Percentiles rank a stretch among this genome's conserved stretches.
Conservation (phyloP, 2,797 vertebrate genomes). For the Tapera naevia region DNA sequence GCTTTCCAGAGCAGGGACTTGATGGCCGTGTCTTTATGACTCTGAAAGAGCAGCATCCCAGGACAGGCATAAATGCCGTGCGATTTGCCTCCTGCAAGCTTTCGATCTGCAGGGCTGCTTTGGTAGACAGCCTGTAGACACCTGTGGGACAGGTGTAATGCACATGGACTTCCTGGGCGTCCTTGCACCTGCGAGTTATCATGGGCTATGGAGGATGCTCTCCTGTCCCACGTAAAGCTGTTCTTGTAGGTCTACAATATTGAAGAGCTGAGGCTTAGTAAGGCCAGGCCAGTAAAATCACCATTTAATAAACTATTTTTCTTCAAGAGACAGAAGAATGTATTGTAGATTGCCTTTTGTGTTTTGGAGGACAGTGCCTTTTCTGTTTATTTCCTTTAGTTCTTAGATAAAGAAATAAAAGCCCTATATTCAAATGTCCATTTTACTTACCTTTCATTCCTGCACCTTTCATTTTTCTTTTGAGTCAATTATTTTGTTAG, state of each 20-base stretch:
- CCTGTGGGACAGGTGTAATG: not conserved
- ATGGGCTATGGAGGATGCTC: not conserved
- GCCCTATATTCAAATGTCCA: not conserved
- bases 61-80: conserved; percentile 5
- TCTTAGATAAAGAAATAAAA: not conserved
- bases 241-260: not conserved
- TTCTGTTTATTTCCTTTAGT: not conserved
- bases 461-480: not conserved
- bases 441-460: not conserved
- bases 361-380: not conserved
- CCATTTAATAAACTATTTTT: not conserved
- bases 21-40: not conserved
- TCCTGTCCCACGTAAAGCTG: not conserved
- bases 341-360: not conserved
- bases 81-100: not conserved
- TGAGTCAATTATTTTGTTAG: not conserved
- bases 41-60: not conserved
- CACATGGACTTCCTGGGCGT: rapidly evolving
- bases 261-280: not conserved
- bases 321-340: not conserved
- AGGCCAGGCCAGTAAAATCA: not conserved
- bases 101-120: not conserved
- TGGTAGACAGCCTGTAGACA: not conserved
- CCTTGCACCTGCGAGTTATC: not conserved
- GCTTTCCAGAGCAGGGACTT: not conserved